Evolutionary conservation across 1,140 invertebrate species (phyloP).

Genomic region (Drosophila mojavensis): DNA sequence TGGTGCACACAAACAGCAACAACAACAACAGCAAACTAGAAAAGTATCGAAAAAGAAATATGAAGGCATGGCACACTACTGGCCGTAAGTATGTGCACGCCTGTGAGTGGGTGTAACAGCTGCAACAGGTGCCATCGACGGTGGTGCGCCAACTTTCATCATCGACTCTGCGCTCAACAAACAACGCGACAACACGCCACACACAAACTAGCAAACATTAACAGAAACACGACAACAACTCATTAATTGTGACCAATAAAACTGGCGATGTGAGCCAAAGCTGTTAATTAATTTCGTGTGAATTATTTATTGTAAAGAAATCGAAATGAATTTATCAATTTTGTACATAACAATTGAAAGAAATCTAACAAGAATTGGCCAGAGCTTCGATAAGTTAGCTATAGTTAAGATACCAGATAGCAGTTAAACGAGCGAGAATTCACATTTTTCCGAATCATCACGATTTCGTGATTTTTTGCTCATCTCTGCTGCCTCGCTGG

Average conservation of each 20-base stretch:
- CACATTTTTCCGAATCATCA: background rate
- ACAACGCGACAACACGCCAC: conserved; percentile 43
- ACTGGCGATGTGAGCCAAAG: conserved; percentile 15
- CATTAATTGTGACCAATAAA: conserved; percentile 49
- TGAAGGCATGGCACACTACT: conserved; percentile 39
- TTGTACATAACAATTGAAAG: too few relatives aligned
- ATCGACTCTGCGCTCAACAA: conserved; percentile 49
- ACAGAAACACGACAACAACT: conserved; percentile 57
- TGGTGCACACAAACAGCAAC: conserved; percentile 47
- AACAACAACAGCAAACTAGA: conserved; percentile 4
- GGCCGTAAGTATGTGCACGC: conserved; percentile 25
- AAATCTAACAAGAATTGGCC: background rate
- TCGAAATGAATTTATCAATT: background rate
- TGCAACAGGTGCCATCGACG: conserved; percentile 53
- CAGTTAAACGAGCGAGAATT: background rate
- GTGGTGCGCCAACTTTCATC: conserved; percentile 5
- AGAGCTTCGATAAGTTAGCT: too few relatives aligned
- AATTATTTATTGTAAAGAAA: background rate
- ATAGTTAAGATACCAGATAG: too few relatives aligned
- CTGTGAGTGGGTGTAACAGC: conserved; percentile 17
- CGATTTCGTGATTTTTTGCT: conserved; percentile 9
- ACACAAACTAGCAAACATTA: conserved; percentile 32
- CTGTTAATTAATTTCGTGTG: background rate
- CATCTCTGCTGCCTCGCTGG: conserved; percentile 32
- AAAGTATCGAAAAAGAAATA: conserved; percentile 40